These are phyloP conservation scores for Elanus axillaris DNA, from an alignment of 2,113 vertebrate genomes.

Conservation along the genomic window DNA sequence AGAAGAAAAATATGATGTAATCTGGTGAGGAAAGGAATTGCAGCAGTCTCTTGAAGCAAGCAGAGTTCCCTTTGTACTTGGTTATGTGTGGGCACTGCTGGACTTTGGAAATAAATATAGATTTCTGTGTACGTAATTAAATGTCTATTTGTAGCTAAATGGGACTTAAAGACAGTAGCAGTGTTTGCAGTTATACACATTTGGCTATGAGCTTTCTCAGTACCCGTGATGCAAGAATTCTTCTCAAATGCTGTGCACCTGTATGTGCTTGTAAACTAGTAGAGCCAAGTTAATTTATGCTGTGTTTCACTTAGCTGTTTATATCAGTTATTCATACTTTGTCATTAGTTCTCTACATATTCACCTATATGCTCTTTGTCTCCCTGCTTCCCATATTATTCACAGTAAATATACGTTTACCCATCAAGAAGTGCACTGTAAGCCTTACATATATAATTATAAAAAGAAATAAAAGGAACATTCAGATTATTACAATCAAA, in stretches of 20 bases:
- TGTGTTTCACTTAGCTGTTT: neutral
- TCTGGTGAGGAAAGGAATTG: neutral
- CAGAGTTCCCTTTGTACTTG: neutral
- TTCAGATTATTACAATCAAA: neutral
- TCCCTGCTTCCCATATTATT: fast-evolving
- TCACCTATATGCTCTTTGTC: neutral
- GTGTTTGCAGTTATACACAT: neutral
- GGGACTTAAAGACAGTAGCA: neutral
- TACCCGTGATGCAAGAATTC: neutral
- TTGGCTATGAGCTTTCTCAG: neutral
- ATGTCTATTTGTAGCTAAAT: neutral
- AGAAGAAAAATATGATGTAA: neutral
- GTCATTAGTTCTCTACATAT: neutral
- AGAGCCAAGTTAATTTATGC: neutral
- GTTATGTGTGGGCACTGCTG: neutral
- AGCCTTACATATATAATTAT: neutral
- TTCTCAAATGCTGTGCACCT: neutral
- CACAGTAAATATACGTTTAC: neutral
- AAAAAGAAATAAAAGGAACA: neutral
- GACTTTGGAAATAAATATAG: neutral
- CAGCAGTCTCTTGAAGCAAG: neutral
- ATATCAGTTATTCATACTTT: neutral
- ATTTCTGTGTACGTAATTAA: neutral
- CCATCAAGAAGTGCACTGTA: neutral
- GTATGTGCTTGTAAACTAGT: neutral